Conservation (phyloP, 2,888 invertebrate species). For the Chouioia cunea region DNA sequence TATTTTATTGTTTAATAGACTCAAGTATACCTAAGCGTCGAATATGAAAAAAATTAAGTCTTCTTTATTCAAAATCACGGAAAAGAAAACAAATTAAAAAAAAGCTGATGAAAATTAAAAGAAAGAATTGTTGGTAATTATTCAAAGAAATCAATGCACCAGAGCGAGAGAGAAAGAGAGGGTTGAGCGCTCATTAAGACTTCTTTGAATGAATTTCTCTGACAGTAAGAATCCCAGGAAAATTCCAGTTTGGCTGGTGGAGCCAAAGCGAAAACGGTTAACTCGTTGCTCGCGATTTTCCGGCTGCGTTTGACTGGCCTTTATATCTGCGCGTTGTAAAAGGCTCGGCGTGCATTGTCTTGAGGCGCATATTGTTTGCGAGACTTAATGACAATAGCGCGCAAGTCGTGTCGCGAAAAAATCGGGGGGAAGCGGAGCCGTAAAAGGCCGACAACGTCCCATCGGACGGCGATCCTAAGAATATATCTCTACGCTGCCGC, state of each 20-base stretch:
- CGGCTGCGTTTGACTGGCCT: slow-evolving; percentile 9
- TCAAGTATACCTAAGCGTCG: too few relatives aligned
- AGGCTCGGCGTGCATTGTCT: slow-evolving; percentile 44
- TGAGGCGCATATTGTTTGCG: slow-evolving; percentile 34
- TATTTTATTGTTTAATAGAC: too few relatives aligned
- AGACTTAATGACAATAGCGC: slow-evolving; percentile 41
- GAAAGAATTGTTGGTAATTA: too few relatives aligned
- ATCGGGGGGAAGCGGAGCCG: slow-evolving; percentile 19
- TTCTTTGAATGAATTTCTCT: slow-evolving; percentile 21
- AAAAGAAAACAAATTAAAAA: too few relatives aligned
- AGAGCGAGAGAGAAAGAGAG: too few relatives aligned
- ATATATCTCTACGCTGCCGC: background rate
- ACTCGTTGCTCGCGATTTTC: slow-evolving; percentile 4
- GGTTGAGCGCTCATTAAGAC: slow-evolving; percentile 3
- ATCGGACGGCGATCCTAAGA: slow-evolving; percentile 4
- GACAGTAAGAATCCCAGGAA: slow-evolving; percentile 1
- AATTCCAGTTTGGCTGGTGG: slow-evolving; percentile 8
- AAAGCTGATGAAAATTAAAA: too few relatives aligned
- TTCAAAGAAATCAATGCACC: too few relatives aligned
- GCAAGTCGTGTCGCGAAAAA: background rate
- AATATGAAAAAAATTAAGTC: too few relatives aligned
- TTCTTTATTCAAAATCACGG: too few relatives aligned
- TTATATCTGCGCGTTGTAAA: slow-evolving; percentile 33
- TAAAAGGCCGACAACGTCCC: slow-evolving; percentile 37
- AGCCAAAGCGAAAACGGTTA: background rate